Evolutionary conservation across 2,888 invertebrate genomes (phyloP), one percentile per base, ranked within the genome.

Genomic region (Heliconius sara): DNA sequence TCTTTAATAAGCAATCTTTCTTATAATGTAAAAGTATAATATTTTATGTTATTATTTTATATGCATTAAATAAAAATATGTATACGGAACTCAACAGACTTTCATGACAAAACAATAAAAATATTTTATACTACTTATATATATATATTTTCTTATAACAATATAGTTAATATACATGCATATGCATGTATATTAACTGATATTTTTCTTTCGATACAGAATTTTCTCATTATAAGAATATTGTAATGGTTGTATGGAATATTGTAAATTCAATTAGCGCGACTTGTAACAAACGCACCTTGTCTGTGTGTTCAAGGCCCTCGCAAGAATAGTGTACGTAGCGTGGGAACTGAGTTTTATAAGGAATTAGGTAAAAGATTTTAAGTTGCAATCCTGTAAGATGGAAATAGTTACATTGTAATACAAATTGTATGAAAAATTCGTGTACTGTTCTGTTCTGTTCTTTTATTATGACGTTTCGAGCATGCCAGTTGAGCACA

Each of bases 331-430:
- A 72, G 67, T 65, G 73, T 65, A 65, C 63, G 65, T 65, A 81
- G 81, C 81, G 81, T 81, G 81, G 81, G 81, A 81, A 81, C 74
- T 76, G 72, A 70, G 34, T 63, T 82, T 71, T 70, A 79, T 57
- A 77, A 77, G 71, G 63, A 72, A 66, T 80, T 75, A 47, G 73
- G 73, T 79, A 82, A 79, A 68, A 60, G 67, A 57, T n/a, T 66
- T 66, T 66, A 34, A 57, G n/a, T 39, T 74, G 74, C 57, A 74
- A 68, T 66, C 47, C n/a, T 75, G 22, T n/a, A 0, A 13, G 2
- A 22, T 19, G 19, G 25, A 43, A 60, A 74, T 57, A 74, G 22
- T 60, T 63, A 63, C 13, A 43, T 25, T 68, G 43, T 39, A 68
- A 43, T 43, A 43, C 1, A 3, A 43, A 10, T 47, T 71, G 27